Evolutionary conservation across 2,797 vertebrate genomes (phyloP).

Genomic region (Gymnocypris eckloni): DNA sequence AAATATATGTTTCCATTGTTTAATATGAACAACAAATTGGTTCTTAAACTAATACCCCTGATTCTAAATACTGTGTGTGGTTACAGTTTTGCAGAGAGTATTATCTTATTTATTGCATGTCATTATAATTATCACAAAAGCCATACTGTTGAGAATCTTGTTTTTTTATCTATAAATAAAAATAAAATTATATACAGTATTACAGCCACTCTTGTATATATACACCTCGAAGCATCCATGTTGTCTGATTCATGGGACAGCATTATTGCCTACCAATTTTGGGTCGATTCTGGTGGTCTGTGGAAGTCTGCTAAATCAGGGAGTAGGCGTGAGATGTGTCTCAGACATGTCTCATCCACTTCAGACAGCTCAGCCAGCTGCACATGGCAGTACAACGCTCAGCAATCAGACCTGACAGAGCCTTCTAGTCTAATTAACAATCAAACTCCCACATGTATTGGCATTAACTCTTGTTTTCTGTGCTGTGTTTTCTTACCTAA

Average conservation of each 20-base stretch:
- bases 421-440: constrained; percentile 80
- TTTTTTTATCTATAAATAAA: not conserved
- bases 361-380: constrained; percentile 62
- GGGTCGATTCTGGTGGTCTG: constrained; percentile 4
- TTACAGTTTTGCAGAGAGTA: not conserved
- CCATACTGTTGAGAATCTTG: no score
- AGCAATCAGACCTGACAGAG: constrained; percentile 78
- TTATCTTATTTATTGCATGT: not conserved
- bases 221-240: not conserved
- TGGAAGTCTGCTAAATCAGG: constrained; percentile 13
- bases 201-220: not conserved
- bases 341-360: constrained; percentile 50
- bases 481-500: constrained; percentile 64
- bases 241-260: not conserved
- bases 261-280: constrained; percentile 12
- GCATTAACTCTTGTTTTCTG: constrained; percentile 71
- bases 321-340: constrained; percentile 58
- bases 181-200: not conserved
- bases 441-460: constrained; percentile 70
- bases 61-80: not conserved
- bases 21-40: not conserved
- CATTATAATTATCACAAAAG: no score
- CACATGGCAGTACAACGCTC: constrained; percentile 69
- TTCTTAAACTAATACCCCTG: not conserved
- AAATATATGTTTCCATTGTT: not conserved